Conservation (phyloP, 2,888 invertebrate genomes). For the Leptodirus hochenwartii region DNA sequence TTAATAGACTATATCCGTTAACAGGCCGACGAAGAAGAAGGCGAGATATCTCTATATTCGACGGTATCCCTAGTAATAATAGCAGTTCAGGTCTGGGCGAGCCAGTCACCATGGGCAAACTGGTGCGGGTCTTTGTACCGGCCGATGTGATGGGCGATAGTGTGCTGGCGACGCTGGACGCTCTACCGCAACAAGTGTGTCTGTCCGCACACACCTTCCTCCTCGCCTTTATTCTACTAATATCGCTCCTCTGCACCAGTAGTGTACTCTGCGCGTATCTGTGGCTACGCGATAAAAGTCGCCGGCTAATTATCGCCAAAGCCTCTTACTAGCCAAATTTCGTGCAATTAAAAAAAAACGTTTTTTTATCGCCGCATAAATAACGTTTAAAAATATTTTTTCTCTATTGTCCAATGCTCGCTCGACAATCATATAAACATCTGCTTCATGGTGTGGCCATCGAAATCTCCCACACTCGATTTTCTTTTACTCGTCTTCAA, state of each 20-base stretch:
- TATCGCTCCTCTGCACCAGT: conserved; percentile 39
- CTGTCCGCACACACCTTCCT: conserved; percentile 44
- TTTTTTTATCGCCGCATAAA: too few species aligned
- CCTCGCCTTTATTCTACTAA: conserved; percentile 37
- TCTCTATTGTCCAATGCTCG: too few species aligned
- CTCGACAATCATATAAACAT: too few species aligned
- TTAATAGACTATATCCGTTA: too few species aligned
- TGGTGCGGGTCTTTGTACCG: conserved; percentile 46
- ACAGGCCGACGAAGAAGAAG: conserved; percentile 25
- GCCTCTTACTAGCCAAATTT: conserved; percentile 1
- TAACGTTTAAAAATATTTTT: too few species aligned
- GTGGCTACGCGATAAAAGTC: conserved; percentile 30
- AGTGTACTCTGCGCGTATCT: conserved; percentile 32
- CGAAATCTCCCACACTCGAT: too few species aligned
- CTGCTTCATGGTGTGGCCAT: too few species aligned
- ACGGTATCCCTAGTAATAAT: conserved; percentile 24
- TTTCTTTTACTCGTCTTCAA: too few species aligned
- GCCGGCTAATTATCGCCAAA: conserved; percentile 3
- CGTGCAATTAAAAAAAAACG: background rate
- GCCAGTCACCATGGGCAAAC: conserved; percentile 43
- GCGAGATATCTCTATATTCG: conserved; percentile 29
- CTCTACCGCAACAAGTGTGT: conserved; percentile 32
- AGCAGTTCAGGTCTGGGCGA: conserved; percentile 30
- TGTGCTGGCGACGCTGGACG: conserved; percentile 21
- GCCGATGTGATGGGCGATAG: conserved; percentile 51